phyloP scores from a whole-genome alignment of 2,888 invertebrate genomes.

The Cremastobaeus sp. region DNA sequence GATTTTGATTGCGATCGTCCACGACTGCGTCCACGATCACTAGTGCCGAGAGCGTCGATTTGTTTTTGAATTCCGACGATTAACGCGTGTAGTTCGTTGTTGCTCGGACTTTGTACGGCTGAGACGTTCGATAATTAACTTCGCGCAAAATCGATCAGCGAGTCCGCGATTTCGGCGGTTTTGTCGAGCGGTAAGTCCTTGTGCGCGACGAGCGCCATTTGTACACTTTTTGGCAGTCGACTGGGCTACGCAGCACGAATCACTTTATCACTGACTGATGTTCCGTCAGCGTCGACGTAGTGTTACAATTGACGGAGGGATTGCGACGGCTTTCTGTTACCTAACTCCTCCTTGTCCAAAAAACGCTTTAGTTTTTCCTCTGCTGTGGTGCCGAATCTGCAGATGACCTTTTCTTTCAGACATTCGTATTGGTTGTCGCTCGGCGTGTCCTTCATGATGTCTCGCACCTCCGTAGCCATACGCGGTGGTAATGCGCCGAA shows the following conservation, averaged over 20 bases:
- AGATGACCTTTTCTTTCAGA: constrained; percentile 2
- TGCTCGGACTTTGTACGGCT: no score
- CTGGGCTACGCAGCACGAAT: neutral
- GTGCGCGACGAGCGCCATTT: neutral
- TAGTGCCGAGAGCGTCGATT: no score
- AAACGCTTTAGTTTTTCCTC: constrained; percentile 4
- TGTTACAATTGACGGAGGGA: constrained; percentile 4
- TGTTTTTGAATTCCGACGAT: no score
- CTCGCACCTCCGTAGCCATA: constrained; percentile 1
- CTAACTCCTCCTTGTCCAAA: constrained; percentile 28
- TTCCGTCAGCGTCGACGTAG: neutral
- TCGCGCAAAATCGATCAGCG: neutral
- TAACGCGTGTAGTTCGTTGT: no score
- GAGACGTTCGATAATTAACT: no score
- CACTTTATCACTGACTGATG: neutral
- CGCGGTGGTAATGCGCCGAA: neutral
- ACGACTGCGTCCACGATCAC: no score
- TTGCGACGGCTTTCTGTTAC: constrained; percentile 64
- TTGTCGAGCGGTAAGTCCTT: constrained; percentile 24
- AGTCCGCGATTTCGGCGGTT: neutral
- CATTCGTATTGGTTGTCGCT: neutral
- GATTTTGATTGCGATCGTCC: no score
- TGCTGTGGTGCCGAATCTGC: neutral
- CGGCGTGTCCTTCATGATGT: constrained; percentile 15
- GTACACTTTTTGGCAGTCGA: neutral